These are phyloP conservation scores for Apis mellifera DNA, from an alignment of 1,140 invertebrate species.

Conservation along the genomic window Amel_HAv3.1 CM009932.2:15897501-15898000, in stretches of 20 bases:
- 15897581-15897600: conserved; percentile 40
- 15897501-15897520: background rate
- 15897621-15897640: conserved; percentile 44
- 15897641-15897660: background rate
- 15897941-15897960: no score
- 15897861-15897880: background rate
- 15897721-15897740: background rate
- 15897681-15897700: background rate
- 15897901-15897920: background rate
- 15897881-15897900: background rate
- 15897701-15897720: no score
- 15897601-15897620: conserved; percentile 59
- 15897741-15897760: background rate
- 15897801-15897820: background rate
- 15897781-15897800: background rate
- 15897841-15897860: background rate
- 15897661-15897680: background rate
- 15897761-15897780: background rate
- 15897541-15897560: background rate
- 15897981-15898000: no score
- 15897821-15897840: no score
- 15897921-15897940: no score
- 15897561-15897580: conserved; percentile 31
- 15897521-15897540: background rate
- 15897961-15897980: no score